Percentiles rank a stretch among this genome's conserved stretches.
Evolutionary conservation across 2,888 invertebrate genomes (phyloP).

Genomic region (Nineta flava): DNA sequence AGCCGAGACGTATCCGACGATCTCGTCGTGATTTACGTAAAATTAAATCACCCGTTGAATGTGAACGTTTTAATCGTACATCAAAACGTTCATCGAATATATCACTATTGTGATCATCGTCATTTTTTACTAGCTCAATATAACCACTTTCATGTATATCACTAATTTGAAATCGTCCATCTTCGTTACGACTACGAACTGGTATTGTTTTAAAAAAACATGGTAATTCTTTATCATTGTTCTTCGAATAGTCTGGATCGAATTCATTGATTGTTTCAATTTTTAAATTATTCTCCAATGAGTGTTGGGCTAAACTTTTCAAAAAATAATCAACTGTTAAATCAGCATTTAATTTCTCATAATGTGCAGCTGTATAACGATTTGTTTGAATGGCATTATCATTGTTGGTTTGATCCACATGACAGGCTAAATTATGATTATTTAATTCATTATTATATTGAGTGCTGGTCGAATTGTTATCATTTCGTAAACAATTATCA

Average conservation of each 20-base stretch:
- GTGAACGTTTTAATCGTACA: constrained; percentile 26
- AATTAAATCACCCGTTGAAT: constrained; percentile 33
- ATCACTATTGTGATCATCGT: constrained; percentile 23
- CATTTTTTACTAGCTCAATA: constrained; percentile 10
- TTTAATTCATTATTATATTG: neutral
- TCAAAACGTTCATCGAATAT: constrained; percentile 25
- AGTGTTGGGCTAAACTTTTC: constrained; percentile 31
- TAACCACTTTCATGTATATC: constrained; percentile 34
- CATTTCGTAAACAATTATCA: neutral
- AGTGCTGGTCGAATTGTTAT: neutral
- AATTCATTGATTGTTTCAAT: constrained; percentile 21
- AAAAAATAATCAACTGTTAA: constrained; percentile 35
- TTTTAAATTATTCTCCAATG: constrained; percentile 27
- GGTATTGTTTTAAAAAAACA: constrained; percentile 14
- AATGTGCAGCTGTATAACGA: constrained; percentile 12
- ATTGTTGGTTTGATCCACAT: neutral
- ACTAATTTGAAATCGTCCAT: constrained; percentile 34
- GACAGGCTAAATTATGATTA: neutral
- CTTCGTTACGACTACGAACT: constrained; percentile 25
- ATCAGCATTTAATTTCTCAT: constrained; percentile 30
- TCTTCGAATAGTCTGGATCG: constrained; percentile 9
- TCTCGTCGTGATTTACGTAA: constrained; percentile 23
- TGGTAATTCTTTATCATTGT: constrained; percentile 18
- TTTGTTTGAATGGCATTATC: constrained; percentile 4
- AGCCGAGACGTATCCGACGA: constrained; percentile 20